Evolutionary conservation across 1,140 invertebrate species (phyloP), one percentile per base, ranked within the genome.

Genomic region (Ips nitidus): DNA sequence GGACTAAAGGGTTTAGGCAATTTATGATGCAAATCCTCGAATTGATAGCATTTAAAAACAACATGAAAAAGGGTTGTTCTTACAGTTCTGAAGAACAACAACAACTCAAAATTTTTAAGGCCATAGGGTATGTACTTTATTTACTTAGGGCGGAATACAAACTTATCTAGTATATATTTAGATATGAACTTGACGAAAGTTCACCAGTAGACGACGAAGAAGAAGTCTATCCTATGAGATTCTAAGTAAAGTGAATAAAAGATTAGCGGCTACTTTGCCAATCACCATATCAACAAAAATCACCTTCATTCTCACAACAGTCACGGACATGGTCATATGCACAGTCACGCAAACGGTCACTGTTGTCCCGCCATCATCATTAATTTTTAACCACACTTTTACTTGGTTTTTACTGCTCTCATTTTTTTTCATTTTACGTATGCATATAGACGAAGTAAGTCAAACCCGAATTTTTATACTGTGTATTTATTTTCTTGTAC

Each of bases 11-110:
- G 92, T 7, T 81, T 95, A 52, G 93, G 93, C 3, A 89, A 89
- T 93, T 92, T 79, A 86, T 95, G 79, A 89, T 94, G 87, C 84
- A 88, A 78, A 84, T 88, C 52, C 77, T 94, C 41, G 92, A 94
- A 80, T 80, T 87, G n/a, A 87, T 94, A 72, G 91, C 90, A 6
- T 86, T 84, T 66, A 86, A 86, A 60, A 88, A 87, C 78, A 82
- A 87, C 61, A 87, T 94, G 86, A 84, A 86, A 73, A 93, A 93
- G 84, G n/a, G 86, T 94, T 42, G 85, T 94, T 71, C 78, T 94
- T n/a, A 95, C 93, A 4, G 87, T 91, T 40, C 86, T 94, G 8
- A 92, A 91, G 77, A 85, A 90, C 71, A 94, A 94, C 81, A 79
- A 82, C 36, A 81, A 83, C 47, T 90, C 88, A 1, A 79, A 86